Base-by-base conservation (phyloP, 2,113 vertebrate species). In the Hyperoodon ampullatus region DNA sequence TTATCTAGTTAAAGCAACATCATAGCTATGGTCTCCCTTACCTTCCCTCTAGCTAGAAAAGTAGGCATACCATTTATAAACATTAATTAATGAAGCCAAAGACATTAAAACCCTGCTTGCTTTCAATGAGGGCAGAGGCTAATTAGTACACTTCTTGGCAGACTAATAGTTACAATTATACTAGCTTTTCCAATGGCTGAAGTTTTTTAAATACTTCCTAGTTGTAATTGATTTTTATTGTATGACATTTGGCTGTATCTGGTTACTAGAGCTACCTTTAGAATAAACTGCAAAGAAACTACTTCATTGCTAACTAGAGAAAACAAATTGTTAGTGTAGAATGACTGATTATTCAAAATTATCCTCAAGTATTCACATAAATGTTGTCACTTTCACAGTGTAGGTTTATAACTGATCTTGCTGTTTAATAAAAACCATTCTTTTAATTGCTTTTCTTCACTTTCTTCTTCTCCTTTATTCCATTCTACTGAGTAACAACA, bases 351-450 rank as follows among this genome's bases (percentile, higher is more conserved):
- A 83, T n/a, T 70, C 82, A 93, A 35, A 88, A 87, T 70, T 95
- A 53, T 83, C 75, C 2, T 60, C 10, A 96, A 70, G 74, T 84
- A 93, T 93, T 89, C 95, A 90, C 44, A 89, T 91, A 85, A 85
- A 95, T 78, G 53, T 74, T 83, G 47, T 90, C 61, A 50, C 19
- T 77, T 77, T 50, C 50, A 60, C 4, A 83, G 68, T 75, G 21
- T 66, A 94, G 24, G 70, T 84, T 95, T 77, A 84, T 68, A 77
- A 75, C 9, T 70, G 61, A 90, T 50, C 24, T 84, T 82, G 72
- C 39, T 82, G 24, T 61, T 90, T 85, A 90, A 78, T 90, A 78
- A 50, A 90, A 90, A 78, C 75, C 61, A 90, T 90, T 77, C 71
- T 50, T 77, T 60, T 60, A 84, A 84, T 35, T 68, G 30, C 39